Evolutionary conservation across 2,113 vertebrate species (phyloP), one percentile per base, ranked within the genome.

Genomic region (Pandion haliaetus): DNA sequence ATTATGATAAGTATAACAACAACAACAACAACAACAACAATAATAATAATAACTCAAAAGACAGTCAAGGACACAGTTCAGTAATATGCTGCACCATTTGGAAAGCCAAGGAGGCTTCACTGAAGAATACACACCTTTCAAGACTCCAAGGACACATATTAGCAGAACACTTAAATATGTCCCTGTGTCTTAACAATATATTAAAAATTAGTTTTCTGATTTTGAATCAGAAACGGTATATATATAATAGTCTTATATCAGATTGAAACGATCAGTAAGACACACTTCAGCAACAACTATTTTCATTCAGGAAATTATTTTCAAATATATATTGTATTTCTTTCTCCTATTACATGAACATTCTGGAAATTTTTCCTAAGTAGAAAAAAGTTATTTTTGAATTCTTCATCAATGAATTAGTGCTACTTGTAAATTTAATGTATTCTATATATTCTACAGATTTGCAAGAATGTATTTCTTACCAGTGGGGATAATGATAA

Each of bases 401-500:
- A 94, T 83, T 96, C 88, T 94, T 96, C 82, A 85, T 93, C 78
- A 88, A 57, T 96, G 88, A 98, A 96, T 97, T 96, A 97, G 83
- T 80, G 74, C 42, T 95, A 73, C 61, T 94, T 88, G 58, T 92
- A 97, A 89, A 95, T 95, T 82, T 97, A 97, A 97, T 94, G 59
- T 85, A 96, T 88, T 95, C 67, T 96, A 94, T 86, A 92, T 91
- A 97, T 91, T 94, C 82, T 95, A 96, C 79, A 90, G 95, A 97
- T 97, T 94, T 97, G 86, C 87, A 95, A 97, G 93, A 95, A 91
- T 90, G 76, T 92, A 96, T 92, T 96, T 97, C 89, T 97, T 95
- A 95, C 55, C 74, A 95, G 82, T 97, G 92, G 90, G 90, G 96
- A 98, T 97, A 97, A 97, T 96, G 91, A 96, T 71, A 96, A 96